A percentile compares a stretch with the other conserved stretches of the same genome.
Evolutionary conservation across 2,797 vertebrate genomes (phyloP).

Genomic region (Dermochelys coriacea): DNA sequence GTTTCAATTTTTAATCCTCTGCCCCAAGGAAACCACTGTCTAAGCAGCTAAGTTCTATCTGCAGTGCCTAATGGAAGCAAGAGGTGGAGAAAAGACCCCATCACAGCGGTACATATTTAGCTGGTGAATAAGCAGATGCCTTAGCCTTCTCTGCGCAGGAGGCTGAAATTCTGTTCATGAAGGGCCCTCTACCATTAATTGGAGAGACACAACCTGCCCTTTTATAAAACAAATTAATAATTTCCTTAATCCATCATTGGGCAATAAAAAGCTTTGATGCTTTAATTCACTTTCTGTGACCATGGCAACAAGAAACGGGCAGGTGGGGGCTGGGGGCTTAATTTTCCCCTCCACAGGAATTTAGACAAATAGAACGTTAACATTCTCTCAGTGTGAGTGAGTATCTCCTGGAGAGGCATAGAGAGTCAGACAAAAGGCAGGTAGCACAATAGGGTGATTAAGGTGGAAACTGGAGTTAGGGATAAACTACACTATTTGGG

Average conservation of each 20-base stretch:
- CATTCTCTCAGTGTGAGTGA: slow-evolving; percentile 8
- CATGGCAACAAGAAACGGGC: slow-evolving; percentile 69
- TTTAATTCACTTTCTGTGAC: slow-evolving; percentile 76
- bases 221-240: slow-evolving; percentile 72
- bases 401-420: slow-evolving; percentile 19
- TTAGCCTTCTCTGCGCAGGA: slow-evolving; percentile 48
- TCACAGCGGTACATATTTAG: slow-evolving; percentile 31
- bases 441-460: background rate
- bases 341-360: slow-evolving; percentile 68
- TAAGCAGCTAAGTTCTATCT: slow-evolving; percentile 56
- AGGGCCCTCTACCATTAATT: slow-evolving; percentile 68
- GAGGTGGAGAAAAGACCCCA: slow-evolving; percentile 42
- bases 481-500: background rate
- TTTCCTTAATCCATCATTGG: slow-evolving; percentile 71
- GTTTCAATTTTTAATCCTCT: slow-evolving; percentile 63
- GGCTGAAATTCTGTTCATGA: slow-evolving; percentile 70
- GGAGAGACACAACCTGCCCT: slow-evolving; percentile 58
- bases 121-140: slow-evolving; percentile 47
- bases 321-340: background rate
- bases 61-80: slow-evolving; percentile 52
- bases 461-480: background rate
- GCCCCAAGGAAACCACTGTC: slow-evolving; percentile 66
- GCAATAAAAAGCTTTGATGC: slow-evolving; percentile 70
- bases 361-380: slow-evolving; percentile 33
- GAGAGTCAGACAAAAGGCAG: slow-evolving; percentile 29